These are phyloP conservation scores for Colostygia pectinataria DNA, from an alignment of 2,888 invertebrate species.

Conservation along the genomic window DNA sequence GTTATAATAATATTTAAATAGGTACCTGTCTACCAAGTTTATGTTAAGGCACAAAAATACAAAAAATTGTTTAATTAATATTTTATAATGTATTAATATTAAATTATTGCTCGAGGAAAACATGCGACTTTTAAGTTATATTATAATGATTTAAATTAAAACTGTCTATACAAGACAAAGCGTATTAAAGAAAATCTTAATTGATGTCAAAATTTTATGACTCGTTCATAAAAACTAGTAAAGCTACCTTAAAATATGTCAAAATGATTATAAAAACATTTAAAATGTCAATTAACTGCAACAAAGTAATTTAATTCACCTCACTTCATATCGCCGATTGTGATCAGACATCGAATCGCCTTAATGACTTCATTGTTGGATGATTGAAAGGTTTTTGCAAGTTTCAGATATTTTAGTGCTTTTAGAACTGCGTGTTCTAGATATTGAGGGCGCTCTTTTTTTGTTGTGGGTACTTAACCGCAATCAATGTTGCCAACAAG, in stretches of 20 bases:
- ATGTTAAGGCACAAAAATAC: too few relatives aligned
- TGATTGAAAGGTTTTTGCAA: conserved; percentile 31
- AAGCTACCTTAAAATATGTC: conserved; percentile 2
- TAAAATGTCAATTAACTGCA: conserved; percentile 21
- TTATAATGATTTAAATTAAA: background rate
- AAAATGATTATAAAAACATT: conserved; percentile 6
- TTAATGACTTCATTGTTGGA: conserved; percentile 66
- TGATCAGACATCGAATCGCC: conserved; percentile 49
- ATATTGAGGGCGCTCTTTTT: conserved; percentile 8
- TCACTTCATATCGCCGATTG: conserved; percentile 48
- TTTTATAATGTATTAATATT: too few relatives aligned
- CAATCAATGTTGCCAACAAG: background rate
- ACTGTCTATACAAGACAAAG: background rate
- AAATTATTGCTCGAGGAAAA: too few relatives aligned
- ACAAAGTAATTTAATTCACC: conserved; percentile 49
- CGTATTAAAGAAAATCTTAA: conserved; percentile 1
- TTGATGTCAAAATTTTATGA: conserved; percentile 2
- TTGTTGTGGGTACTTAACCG: background rate
- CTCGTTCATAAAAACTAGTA: background rate
- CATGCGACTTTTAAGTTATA: background rate
- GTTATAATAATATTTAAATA: too few relatives aligned
- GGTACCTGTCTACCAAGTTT: too few relatives aligned
- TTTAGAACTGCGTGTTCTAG: conserved; percentile 24
- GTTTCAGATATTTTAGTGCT: conserved; percentile 35
- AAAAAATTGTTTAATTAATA: too few relatives aligned